A percentile compares a stretch with the other conserved stretches of the same genome.
phyloP scores from a whole-genome alignment of 2,113 vertebrate genomes.

The Maylandia zebra region DNA sequence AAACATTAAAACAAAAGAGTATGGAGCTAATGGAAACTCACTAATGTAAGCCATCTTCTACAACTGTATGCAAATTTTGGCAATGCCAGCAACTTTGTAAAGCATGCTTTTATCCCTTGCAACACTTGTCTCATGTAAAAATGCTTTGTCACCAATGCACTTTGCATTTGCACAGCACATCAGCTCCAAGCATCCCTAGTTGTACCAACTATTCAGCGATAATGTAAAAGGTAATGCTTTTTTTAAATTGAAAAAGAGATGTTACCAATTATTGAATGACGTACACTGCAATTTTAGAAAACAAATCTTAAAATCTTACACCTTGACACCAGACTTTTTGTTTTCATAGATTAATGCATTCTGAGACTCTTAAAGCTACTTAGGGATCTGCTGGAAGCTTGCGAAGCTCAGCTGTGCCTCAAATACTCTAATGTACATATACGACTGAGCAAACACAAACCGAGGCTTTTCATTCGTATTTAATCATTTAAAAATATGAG shows the following conservation, averaged over 20 bases:
- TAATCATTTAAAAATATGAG: background rate
- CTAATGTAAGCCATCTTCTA: background rate
- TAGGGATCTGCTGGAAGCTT: background rate
- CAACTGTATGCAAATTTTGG: background rate
- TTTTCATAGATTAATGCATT: background rate
- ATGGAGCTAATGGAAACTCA: background rate
- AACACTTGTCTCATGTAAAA: background rate
- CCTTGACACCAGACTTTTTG: background rate
- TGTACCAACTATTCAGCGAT: background rate
- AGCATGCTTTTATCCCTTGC: background rate
- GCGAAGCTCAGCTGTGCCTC: fast-evolving
- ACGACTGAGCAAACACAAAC: background rate
- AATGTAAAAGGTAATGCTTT: background rate
- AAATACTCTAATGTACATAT: background rate
- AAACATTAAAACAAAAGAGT: background rate
- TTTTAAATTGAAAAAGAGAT: background rate
- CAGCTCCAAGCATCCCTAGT: background rate
- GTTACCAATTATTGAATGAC: background rate
- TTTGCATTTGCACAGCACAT: background rate
- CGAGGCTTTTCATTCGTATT: background rate
- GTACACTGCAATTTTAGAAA: background rate
- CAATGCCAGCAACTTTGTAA: background rate
- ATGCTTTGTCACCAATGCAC: background rate
- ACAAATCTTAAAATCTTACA: background rate
- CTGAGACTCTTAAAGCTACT: background rate